Percentiles rank a stretch among this genome's conserved stretches.
These are phyloP conservation scores for Brenthis hecate DNA, from an alignment of 2,888 invertebrate genomes.

Conservation along the genomic window DNA sequence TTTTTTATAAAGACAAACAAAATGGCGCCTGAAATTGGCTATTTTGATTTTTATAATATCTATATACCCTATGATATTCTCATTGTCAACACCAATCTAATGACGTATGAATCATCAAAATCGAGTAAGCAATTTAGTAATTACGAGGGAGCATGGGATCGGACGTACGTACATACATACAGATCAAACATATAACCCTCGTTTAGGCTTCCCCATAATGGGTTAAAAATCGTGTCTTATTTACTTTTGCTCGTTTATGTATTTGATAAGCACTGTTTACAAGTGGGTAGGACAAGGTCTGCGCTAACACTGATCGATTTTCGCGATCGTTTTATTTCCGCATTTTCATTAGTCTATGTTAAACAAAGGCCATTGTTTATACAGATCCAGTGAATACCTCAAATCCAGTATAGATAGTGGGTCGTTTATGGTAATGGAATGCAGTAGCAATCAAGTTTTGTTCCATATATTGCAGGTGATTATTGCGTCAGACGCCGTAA, in stretches of 20 bases:
- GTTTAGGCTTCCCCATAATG: too few species aligned
- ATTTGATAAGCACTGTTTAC: slow-evolving; percentile 10
- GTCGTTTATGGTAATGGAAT: slow-evolving; percentile 58
- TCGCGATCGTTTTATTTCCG: slow-evolving; percentile 35
- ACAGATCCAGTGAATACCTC: slow-evolving; percentile 37
- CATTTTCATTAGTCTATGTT: slow-evolving; percentile 30
- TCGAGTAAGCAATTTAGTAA: too few species aligned
- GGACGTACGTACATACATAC: too few species aligned
- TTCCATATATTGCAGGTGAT: slow-evolving; percentile 60
- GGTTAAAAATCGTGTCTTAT: not conserved
- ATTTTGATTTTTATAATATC: too few species aligned
- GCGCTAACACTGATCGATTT: slow-evolving; percentile 27
- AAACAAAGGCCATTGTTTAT: slow-evolving; percentile 42
- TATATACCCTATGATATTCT: too few species aligned
- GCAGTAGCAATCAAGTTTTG: slow-evolving; percentile 59
- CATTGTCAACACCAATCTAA: too few species aligned
- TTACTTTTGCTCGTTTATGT: not conserved
- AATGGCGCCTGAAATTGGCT: too few species aligned
- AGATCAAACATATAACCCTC: too few species aligned
- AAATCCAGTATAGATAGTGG: slow-evolving; percentile 47
- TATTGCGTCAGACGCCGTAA: slow-evolving; percentile 65
- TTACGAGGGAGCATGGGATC: too few species aligned
- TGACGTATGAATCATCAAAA: too few species aligned
- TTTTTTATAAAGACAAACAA: too few species aligned
- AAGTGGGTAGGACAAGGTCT: slow-evolving; percentile 31